Evolutionary conservation across 1,140 invertebrate genomes (phyloP).

Genomic region (Anastrepha ludens): DNA sequence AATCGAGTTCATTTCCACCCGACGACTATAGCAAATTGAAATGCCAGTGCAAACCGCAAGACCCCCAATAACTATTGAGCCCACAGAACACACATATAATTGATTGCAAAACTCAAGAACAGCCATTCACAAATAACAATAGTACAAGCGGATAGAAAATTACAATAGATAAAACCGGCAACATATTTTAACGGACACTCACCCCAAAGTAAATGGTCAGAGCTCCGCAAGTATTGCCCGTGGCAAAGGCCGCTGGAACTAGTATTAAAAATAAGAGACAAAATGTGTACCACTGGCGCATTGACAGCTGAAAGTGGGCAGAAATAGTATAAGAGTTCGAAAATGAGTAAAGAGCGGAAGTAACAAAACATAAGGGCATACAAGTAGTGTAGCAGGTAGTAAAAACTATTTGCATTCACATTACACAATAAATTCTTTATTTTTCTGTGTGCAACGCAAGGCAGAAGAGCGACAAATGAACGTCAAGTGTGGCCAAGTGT

Average conservation of each 20-base stretch:
- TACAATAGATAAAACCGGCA: conserved; percentile 28
- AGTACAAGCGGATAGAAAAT: not conserved
- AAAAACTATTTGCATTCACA: conserved; percentile 1
- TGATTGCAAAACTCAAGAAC: conserved; percentile 18
- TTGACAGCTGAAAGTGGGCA: not conserved
- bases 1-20: not conserved
- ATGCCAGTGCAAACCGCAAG: not conserved
- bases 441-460: not conserved
- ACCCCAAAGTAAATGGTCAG: not conserved
- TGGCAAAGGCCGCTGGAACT: not conserved
- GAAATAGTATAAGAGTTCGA: not conserved
- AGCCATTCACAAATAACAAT: conserved; percentile 2
- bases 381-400: not conserved
- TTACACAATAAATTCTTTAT: not conserved
- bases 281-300: not conserved
- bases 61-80: not conserved
- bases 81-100: not conserved
- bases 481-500: not conserved
- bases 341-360: not conserved
- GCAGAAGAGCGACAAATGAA: not conserved
- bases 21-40: not conserved
- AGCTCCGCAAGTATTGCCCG: not conserved
- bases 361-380: not conserved
- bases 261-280: not conserved
- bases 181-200: conserved; percentile 28